These are phyloP conservation scores for Holcopasites calliopsidis DNA, from an alignment of 1,140 invertebrate genomes.

Conservation along the genomic window DNA sequence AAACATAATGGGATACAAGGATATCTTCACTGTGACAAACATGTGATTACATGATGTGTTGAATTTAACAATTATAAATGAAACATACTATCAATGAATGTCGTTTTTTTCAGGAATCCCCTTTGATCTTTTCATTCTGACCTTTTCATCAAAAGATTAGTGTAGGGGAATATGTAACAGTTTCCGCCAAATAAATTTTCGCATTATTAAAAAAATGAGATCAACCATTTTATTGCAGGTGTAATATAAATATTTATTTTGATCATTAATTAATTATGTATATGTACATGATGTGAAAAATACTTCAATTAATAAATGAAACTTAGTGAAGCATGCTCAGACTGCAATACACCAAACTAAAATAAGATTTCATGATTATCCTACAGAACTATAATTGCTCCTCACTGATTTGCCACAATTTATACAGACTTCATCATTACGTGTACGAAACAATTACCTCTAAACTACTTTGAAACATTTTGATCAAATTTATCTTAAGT, in stretches of 20 bases:
- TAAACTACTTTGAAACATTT: slow-evolving; percentile 32
- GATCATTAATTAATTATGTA: slow-evolving; percentile 19
- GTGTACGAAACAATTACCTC: background rate
- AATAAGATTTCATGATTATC: background rate
- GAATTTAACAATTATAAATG: background rate
- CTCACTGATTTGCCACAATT: background rate
- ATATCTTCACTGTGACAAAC: background rate
- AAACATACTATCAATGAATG: background rate
- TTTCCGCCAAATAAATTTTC: background rate
- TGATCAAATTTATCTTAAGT: slow-evolving; percentile 47
- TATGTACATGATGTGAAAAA: slow-evolving; percentile 32
- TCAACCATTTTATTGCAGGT: slow-evolving; percentile 11
- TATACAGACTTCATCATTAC: slow-evolving; percentile 14
- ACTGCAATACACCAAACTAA: background rate
- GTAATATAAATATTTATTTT: slow-evolving; percentile 43
- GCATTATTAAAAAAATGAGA: background rate
- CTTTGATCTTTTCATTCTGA: background rate
- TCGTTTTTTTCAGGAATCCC: background rate
- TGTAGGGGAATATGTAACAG: background rate
- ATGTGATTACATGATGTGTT: background rate
- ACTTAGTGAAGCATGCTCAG: background rate
- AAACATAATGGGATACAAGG: background rate
- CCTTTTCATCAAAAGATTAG: background rate
- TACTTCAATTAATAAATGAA: slow-evolving; percentile 18
- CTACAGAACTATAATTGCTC: background rate